Evolutionary conservation across 2,888 invertebrate species (phyloP), one percentile per base, ranked within the genome.

Genomic region (Aphidius colemani): DNA sequence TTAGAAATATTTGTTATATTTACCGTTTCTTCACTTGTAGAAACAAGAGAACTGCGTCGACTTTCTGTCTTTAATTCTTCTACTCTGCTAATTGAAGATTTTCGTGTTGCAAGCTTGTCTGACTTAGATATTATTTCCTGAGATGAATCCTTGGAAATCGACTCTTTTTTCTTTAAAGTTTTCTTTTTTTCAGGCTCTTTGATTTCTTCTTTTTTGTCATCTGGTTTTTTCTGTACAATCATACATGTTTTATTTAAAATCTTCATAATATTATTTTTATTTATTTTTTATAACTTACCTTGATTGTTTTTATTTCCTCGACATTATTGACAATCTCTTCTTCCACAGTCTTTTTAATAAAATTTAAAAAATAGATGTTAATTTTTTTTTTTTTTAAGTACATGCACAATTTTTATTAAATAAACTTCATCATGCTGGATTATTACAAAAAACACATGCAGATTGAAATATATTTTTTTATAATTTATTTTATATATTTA

Each of bases 161-260:
- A 63, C 59, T 77, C 75, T 44, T 75, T 75, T 64, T 79, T 79
- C 66, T 79, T 78, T n/a, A 74, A 41, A 9, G 66, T 53, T 58
- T 78, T 74, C 65, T 73, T 79, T 72, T 78, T 80, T 71, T 78
- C 76, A 46, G 72, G 71, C 63, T 84, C 82, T 69, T 86, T 86
- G 72, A 86, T 86, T 65, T 83, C 84, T 70, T 85, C 85, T 13
- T 69, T 64, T 59, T 61, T 70, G 6, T 61, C 58, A 7, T 71
- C 71, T 10, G 66, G 53, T 41, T 72, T 71, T 49, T 72, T 74
- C 63, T 70, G 59, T 46, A 64, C 63, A 13, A 30, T 30, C 3
- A 30, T 30, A 3, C 5, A 30, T 3, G 3, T 18, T 18, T 46
- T 59, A 53, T 13, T 6, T 7, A 44, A 43, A 8, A 39, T 18